Base-by-base conservation (phyloP, 2,888 invertebrate species). In the Athripsodes cinereus region DNA sequence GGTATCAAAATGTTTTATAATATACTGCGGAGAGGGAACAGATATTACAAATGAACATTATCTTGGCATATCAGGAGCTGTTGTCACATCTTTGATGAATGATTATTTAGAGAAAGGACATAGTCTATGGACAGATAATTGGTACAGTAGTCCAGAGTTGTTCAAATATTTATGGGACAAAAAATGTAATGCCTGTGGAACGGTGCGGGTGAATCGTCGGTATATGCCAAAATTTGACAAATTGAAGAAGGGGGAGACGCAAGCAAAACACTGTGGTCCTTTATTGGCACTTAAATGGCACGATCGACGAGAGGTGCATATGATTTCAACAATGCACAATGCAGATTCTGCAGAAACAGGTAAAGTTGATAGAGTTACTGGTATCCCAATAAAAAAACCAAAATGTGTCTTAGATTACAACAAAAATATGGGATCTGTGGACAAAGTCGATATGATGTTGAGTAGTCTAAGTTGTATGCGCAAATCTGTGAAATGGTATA, bases 1-100 rank as follows among this genome's bases (percentile, higher is more conserved):
- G 52, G 52, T 16, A 57, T 57, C 2, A 52, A 53, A 52, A 48
- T 57, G 48, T 57, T 57, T 57, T 31, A 46, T 57, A 26, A 57
- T 57, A 19, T 57, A 57, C 21, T 31, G 34, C 19, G 53, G 53
- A 48, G 22, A 34, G 2, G 22, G 47, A 1, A 57, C 57, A 13
- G 53, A 47, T 3, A 18, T 47, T 18, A 34, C 20, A 1, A n/a
- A 44, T 26, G 46, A 56, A 3, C 18, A 40, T n/a, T 2, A 22
- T 48, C 21, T 57, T 2, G 58, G 58, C 5, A 22, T 46, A n/a
- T 58, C 58, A 8, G 58, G 58, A 20, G 46, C 50, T 19, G 50
- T 58, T 2, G 58, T 58, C 22, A 58, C 54, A 10, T 52, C 58
- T 13, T 22, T 58, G 2, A 34, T 58, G 48, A 34, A 58, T 20